Conservation (phyloP, 2,888 invertebrate genomes). For the Asteroscopus sphinx region DNA sequence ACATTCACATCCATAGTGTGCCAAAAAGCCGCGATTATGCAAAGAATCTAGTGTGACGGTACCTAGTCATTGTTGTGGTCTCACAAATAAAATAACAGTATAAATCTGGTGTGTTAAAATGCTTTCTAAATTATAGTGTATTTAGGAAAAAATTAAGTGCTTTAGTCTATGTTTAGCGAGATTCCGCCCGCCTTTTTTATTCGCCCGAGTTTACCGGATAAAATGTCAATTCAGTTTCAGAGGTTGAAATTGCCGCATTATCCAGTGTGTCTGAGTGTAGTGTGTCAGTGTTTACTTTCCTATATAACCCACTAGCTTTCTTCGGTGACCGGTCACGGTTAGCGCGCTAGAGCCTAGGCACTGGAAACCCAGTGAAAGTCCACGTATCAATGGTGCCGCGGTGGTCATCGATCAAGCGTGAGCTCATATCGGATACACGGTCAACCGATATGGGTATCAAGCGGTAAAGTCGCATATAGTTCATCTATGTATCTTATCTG, state of each 20-base stretch:
- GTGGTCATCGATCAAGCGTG: constrained; percentile 49
- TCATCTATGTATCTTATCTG: neutral
- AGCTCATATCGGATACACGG: constrained; percentile 40
- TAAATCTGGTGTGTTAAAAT: too few relatives aligned
- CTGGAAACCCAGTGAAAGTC: constrained; percentile 71
- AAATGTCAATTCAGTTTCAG: neutral
- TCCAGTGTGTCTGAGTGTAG: neutral
- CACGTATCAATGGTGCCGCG: constrained; percentile 31
- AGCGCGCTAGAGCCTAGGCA: constrained; percentile 52
- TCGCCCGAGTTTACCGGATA: too few relatives aligned
- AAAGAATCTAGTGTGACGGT: too few relatives aligned
- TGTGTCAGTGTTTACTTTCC: constrained; percentile 61
- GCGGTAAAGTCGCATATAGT: constrained; percentile 8
- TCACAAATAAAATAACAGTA: too few relatives aligned
- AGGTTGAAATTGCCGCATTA: constrained; percentile 6
- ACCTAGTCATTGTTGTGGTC: too few relatives aligned
- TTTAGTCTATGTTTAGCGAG: too few relatives aligned
- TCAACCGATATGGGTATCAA: constrained; percentile 25
- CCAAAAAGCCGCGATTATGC: too few relatives aligned
- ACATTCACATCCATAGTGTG: too few relatives aligned
- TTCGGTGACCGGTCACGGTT: constrained; percentile 63
- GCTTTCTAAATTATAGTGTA: too few relatives aligned
- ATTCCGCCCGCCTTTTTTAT: too few relatives aligned
- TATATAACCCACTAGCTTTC: constrained; percentile 68
- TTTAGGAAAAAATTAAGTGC: too few relatives aligned